Evolutionary conservation across 2,797 vertebrate genomes (phyloP).

Genomic region (Poeciliopsis gracilis): DNA sequence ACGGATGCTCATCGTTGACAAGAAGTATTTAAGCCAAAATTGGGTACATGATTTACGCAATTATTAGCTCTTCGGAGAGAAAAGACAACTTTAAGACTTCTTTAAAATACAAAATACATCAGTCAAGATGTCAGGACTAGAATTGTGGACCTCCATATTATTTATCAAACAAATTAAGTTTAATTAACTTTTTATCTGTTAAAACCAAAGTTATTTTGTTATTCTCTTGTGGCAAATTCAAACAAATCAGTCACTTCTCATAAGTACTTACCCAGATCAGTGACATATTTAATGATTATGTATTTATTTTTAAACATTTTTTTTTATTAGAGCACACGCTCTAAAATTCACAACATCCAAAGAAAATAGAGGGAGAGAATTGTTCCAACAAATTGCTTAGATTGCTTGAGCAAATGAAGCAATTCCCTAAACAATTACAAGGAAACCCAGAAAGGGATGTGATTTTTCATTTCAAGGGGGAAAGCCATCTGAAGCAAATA

Average conservation of each 20-base stretch:
- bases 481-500: conserved; percentile 59
- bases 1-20: conserved; percentile 21
- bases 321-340: background rate
- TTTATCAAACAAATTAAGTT: background rate
- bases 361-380: background rate
- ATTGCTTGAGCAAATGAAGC: conserved; percentile 41
- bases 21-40: conserved; percentile 30
- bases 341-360: conserved; percentile 23
- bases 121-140: background rate
- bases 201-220: background rate
- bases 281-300: conserved; percentile 1
- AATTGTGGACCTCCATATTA: background rate
- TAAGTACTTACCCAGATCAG: conserved; percentile 1
- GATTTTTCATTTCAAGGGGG: conserved; percentile 44
- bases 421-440: conserved; percentile 58
- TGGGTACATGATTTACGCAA: conserved; percentile 42
- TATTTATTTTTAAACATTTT: background rate
- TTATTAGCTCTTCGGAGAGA: background rate
- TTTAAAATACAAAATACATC: background rate
- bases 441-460: conserved; percentile 35
- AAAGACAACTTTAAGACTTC: background rate
- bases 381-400: conserved; percentile 31
- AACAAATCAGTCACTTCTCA: background rate
- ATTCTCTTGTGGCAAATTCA: background rate
- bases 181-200: background rate